Evolutionary conservation across 2,888 invertebrate species (phyloP).

Genomic region (Rhingia campestris): DNA sequence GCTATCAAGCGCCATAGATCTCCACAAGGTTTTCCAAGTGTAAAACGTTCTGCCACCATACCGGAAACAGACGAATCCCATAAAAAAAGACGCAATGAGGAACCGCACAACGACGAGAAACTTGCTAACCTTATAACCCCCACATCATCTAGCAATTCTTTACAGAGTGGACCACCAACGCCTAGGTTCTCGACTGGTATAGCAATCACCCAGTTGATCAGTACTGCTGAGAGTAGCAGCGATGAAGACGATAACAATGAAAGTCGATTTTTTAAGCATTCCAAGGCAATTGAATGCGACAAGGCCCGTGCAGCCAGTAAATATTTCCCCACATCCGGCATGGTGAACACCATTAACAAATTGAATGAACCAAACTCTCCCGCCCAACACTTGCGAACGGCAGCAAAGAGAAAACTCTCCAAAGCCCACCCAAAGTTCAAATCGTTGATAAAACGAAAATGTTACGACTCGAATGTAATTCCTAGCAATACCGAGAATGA

Average conservation of each 20-base stretch:
- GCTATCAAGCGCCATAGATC: constrained; percentile 23
- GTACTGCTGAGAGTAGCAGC: constrained; percentile 64
- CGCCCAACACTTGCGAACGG: constrained; percentile 36
- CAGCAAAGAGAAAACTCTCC: constrained; percentile 39
- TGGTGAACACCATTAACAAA: not conserved
- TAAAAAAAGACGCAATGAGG: constrained; percentile 10
- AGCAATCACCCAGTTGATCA: constrained; percentile 45
- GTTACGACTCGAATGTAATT: constrained; percentile 2
- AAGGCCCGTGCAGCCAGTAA: constrained; percentile 23
- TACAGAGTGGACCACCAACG: constrained; percentile 43
- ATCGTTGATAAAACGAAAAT: constrained; percentile 33
- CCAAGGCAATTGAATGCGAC: constrained; percentile 5
- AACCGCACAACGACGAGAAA: constrained; percentile 1
- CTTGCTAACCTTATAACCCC: constrained; percentile 17
- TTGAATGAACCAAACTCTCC: constrained; percentile 16
- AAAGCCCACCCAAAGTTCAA: constrained; percentile 30
- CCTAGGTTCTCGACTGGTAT: constrained; percentile 52
- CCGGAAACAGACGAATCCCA: constrained; percentile 12
- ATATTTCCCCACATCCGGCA: constrained; percentile 1
- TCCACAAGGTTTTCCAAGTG: not conserved
- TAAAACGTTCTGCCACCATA: constrained; percentile 31
- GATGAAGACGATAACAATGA: constrained; percentile 62
- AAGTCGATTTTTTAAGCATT: constrained; percentile 41
- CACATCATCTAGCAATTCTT: constrained; percentile 33
- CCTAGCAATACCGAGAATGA: constrained; percentile 59